phyloP scores from a whole-genome alignment of 2,797 vertebrate genomes.

The Tachyglossus aculeatus region DNA sequence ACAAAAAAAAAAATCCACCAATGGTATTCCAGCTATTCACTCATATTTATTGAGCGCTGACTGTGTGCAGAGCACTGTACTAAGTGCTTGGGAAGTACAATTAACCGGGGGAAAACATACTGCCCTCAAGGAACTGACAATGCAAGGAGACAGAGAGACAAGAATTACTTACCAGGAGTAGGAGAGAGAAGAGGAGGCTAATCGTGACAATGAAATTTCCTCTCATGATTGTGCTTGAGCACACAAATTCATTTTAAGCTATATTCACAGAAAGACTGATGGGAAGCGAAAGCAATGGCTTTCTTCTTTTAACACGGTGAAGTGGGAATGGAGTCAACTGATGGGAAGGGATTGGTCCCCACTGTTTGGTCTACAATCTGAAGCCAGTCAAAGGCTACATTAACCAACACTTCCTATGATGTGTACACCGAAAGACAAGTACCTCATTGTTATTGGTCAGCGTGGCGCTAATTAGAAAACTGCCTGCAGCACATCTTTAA shows the following conservation, averaged over 20 bases:
- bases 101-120: neutral
- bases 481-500: constrained; percentile 37
- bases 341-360: too few species aligned
- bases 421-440: constrained; percentile 15
- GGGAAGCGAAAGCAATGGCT: constrained; percentile 28
- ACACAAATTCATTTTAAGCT: constrained; percentile 1
- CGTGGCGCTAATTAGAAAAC: constrained; percentile 30
- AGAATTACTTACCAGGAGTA: too few species aligned
- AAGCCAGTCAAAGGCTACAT: constrained; percentile 42
- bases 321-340: too few species aligned
- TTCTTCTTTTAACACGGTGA: constrained; percentile 41
- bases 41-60: too few species aligned
- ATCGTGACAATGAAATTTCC: too few species aligned
- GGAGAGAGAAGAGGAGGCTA: too few species aligned
- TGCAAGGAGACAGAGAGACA: neutral
- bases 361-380: constrained; percentile 24
- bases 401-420: constrained; percentile 48
- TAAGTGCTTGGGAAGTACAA: too few species aligned
- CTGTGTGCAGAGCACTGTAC: too few species aligned
- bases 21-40: too few species aligned
- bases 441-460: constrained; percentile 34
- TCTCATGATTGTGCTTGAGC: too few species aligned
- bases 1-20: too few species aligned
- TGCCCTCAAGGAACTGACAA: neutral
- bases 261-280: too few species aligned